Conservation (phyloP, 2,888 invertebrate genomes). For the Synergus gifuensis region DNA sequence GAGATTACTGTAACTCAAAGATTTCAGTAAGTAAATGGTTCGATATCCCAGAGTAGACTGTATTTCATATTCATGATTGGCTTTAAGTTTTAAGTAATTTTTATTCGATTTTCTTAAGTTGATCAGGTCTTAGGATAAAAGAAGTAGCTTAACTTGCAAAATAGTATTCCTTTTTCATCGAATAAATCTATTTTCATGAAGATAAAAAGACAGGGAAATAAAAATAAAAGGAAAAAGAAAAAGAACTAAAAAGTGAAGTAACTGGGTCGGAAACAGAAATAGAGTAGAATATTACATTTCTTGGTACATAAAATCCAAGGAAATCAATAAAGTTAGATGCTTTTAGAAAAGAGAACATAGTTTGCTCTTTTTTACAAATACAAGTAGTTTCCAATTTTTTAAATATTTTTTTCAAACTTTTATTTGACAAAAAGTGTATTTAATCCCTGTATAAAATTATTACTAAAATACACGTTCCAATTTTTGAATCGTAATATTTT, state of each 20-base stretch:
- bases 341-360: neutral
- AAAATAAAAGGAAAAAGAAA: neutral
- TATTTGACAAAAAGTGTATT: neutral
- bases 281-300: slow-evolving; percentile 12
- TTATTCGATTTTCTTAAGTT: neutral
- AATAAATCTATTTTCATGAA: neutral
- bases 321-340: neutral
- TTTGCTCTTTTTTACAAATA: neutral
- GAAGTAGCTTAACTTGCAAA: neutral
- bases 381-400: neutral
- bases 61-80: too few species aligned
- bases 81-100: too few species aligned
- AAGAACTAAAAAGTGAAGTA: neutral
- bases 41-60: too few species aligned
- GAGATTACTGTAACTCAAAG: too few species aligned
- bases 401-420: neutral
- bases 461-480: neutral
- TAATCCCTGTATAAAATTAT: too few species aligned
- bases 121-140: neutral
- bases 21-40: too few species aligned
- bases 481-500: neutral
- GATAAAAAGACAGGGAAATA: neutral
- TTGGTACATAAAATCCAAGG: neutral
- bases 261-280: slow-evolving; percentile 16
- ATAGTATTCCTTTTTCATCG: neutral